Evolutionary conservation across 2,113 vertebrate genomes (phyloP), one percentile per base, ranked within the genome.

Genomic region (Gopherus flavomarginatus): DNA sequence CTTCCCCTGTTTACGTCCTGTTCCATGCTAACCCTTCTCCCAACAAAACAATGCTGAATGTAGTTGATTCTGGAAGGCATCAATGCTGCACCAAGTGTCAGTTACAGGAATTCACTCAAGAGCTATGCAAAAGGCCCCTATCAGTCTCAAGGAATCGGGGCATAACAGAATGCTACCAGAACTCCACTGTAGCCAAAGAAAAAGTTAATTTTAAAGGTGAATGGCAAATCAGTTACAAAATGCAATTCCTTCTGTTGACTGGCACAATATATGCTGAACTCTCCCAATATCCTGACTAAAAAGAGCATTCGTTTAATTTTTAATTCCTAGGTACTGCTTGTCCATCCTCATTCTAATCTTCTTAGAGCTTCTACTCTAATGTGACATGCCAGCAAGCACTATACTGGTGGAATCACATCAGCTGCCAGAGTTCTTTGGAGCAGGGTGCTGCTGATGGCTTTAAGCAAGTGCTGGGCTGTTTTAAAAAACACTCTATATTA

Each of bases 191-290:
- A 65, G 19, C 8, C 86, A 81, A 96, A 72, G 8, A n/a, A 94
- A 31, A 93, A 96, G 81, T 93, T 94, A 92, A 84, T 90, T 97
- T 91, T 75, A 97, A 93, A 96, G 62, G 57, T 95, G 94, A 90
- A 96, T 19, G 8, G 35, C 26, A 54, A 83, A 93, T 72, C 0
- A 91, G 88, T 96, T 90, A 85, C 75, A 87, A 83, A 92, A 72
- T 22, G 38, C 91, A 79, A 90, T 93, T 90, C 84, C 4, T 94
- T 88, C 81, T 22, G 42, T 82, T 90, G n/a, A 81, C 75, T 87
- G 38, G 57, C 85, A 9, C 42, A 90, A 87, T 91, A 87, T 81
- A 11, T 96, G 50, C 27, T 88, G 83, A 95, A 81, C 4, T 87
- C 22, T 90, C 4, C 12, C 50, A 93, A 2, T 38, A 10, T 11